Evolutionary conservation across 2,888 invertebrate species (phyloP).

Genomic region (Catocala nupta): DNA sequence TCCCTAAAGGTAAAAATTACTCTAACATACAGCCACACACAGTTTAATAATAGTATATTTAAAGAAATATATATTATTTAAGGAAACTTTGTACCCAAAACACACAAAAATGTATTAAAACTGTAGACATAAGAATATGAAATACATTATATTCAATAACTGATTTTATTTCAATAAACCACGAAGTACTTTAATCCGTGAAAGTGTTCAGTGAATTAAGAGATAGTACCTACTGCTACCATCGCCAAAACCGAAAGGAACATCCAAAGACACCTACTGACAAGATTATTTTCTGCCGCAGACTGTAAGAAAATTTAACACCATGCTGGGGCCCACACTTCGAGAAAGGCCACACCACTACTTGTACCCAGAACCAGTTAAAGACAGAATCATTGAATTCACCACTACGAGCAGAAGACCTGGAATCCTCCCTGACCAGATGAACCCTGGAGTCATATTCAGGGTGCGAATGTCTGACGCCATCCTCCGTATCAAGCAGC

Average conservation of each 20-base stretch:
- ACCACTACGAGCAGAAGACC: constrained; percentile 73
- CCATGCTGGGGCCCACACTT: constrained; percentile 72
- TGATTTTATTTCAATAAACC: too few species aligned
- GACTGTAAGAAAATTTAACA: constrained; percentile 68
- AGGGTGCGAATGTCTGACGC: constrained; percentile 83
- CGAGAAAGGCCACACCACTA: constrained; percentile 81
- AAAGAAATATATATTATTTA: too few species aligned
- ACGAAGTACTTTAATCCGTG: too few species aligned
- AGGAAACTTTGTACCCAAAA: too few species aligned
- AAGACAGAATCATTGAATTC: constrained; percentile 76
- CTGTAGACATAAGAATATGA: too few species aligned
- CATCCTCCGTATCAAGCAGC: constrained; percentile 77
- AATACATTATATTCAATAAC: too few species aligned
- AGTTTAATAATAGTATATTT: too few species aligned
- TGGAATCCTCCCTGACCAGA: constrained; percentile 77
- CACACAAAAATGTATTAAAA: too few species aligned
- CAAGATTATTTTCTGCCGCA: constrained; percentile 68
- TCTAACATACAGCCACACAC: too few species aligned
- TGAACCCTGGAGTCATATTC: constrained; percentile 83
- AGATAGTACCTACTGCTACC: not conserved
- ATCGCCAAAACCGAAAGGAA: not conserved
- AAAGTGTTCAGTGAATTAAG: not conserved
- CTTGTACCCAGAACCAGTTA: constrained; percentile 78
- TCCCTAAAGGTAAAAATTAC: too few species aligned
- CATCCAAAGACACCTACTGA: constrained; percentile 24